phyloP scores from a whole-genome alignment of 2,797 vertebrate species.

The Melopsittacus undulatus region DNA sequence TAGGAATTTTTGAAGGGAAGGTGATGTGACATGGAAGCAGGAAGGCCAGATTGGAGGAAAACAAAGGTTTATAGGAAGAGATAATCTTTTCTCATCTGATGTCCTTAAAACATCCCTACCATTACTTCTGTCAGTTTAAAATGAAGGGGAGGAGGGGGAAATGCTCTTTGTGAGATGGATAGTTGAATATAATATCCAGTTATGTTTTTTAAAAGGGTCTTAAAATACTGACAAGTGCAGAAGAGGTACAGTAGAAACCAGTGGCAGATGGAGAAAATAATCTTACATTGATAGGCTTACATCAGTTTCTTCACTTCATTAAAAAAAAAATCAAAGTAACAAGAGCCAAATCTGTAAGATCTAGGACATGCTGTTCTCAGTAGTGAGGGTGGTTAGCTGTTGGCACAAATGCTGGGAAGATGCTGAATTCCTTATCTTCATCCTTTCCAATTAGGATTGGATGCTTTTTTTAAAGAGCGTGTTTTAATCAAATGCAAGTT shows the following conservation, averaged over 20 bases:
- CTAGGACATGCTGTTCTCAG: slow-evolving; percentile 39
- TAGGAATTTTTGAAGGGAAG: neutral
- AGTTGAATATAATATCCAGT: neutral
- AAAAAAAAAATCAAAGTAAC: neutral
- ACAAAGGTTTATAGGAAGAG: neutral
- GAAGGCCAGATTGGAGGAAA: neutral
- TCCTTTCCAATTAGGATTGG: slow-evolving; percentile 16
- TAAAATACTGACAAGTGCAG: neutral
- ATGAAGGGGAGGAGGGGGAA: neutral
- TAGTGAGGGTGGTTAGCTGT: neutral
- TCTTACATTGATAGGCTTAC: neutral
- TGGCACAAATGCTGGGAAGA: neutral
- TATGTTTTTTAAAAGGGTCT: neutral
- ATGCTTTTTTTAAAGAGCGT: neutral
- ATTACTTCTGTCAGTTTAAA: neutral
- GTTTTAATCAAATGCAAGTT: slow-evolving; percentile 26
- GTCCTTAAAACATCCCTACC: neutral
- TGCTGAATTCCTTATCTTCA: slow-evolving; percentile 28
- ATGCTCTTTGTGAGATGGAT: neutral
- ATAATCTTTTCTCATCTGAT: neutral
- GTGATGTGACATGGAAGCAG: neutral
- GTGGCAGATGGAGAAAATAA: slow-evolving; percentile 16
- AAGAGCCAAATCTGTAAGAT: slow-evolving; percentile 1
- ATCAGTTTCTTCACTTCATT: neutral
- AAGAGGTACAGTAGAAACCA: neutral